Conservation (phyloP, 1,140 invertebrate species). For the Bombus confusus region DNA sequence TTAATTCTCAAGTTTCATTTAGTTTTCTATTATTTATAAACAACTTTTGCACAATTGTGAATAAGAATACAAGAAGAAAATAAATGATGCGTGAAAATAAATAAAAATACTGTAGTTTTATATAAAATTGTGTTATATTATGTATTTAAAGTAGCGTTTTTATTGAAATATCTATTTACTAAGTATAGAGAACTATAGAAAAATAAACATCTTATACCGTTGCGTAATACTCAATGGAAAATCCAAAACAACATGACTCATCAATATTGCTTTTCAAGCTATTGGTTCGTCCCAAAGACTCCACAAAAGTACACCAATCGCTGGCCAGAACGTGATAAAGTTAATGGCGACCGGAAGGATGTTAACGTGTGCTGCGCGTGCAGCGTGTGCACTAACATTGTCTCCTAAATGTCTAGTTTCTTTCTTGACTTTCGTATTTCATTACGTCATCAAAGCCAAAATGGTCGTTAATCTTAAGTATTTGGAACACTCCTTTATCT, state of each 20-base stretch:
- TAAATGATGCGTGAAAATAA: neutral
- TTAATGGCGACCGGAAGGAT: constrained; percentile 43
- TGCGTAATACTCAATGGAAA: constrained; percentile 19
- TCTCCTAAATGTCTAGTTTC: constrained; percentile 26
- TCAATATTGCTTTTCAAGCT: constrained; percentile 53
- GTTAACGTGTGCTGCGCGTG: neutral
- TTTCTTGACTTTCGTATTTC: constrained; percentile 63
- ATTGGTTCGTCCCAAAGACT: constrained; percentile 52
- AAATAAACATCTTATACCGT: neutral
- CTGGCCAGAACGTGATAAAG: neutral
- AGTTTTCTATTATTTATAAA: neutral
- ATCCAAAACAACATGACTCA: constrained; percentile 66
- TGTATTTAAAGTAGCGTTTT: neutral
- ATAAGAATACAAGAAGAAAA: neutral
- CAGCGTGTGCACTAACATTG: neutral
- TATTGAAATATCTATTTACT: constrained; percentile 4
- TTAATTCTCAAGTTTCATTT: neutral
- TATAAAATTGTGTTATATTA: neutral
- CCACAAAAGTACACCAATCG: constrained; percentile 52
- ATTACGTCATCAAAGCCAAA: constrained; percentile 64
- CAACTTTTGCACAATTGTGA: neutral
- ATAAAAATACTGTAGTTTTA: neutral
- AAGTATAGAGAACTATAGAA: neutral
- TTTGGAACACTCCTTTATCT: constrained; percentile 23
- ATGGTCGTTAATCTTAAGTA: constrained; percentile 63